These are phyloP conservation scores for Xerus inauris DNA, from an alignment of 2,113 vertebrate genomes.

Conservation along the genomic window DNA sequence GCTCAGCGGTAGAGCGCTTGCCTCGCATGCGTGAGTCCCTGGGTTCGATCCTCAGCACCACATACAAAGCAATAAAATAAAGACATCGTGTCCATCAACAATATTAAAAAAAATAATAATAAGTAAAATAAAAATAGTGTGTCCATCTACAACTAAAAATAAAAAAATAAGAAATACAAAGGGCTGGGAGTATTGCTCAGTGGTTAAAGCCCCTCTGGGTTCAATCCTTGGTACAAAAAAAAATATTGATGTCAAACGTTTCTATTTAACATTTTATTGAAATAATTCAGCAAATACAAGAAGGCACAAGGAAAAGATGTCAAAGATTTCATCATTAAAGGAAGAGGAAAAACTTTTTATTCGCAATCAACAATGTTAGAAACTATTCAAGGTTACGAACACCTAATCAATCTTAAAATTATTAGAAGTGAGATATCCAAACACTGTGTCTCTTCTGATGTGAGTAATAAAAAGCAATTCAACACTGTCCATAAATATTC, in stretches of 20 bases:
- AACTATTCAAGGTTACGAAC: neutral
- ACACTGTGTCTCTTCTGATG: neutral
- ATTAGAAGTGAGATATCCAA: neutral
- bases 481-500: neutral
- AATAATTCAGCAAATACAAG: neutral
- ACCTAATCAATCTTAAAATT: neutral
- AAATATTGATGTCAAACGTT: constrained; percentile 22
- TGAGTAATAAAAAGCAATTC: neutral
- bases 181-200: too few relatives aligned
- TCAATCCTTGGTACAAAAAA: too few relatives aligned
- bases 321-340: neutral
- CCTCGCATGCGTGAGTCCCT: too few relatives aligned
- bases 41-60: too few relatives aligned
- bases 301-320: constrained; percentile 17
- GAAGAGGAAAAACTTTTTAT: constrained; percentile 41
- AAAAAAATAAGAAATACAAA: too few relatives aligned
- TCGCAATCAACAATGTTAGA: constrained; percentile 6
- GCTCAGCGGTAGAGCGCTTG: too few relatives aligned
- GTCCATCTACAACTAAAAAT: too few relatives aligned
- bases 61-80: too few relatives aligned
- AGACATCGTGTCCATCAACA: too few relatives aligned
- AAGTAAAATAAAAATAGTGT: too few relatives aligned
- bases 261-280: neutral
- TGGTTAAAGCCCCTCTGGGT: too few relatives aligned
- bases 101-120: too few relatives aligned